Percentiles rank a stretch among this genome's conserved stretches.
These are phyloP conservation scores for Sabatieria punctata DNA, from an alignment of 2,888 invertebrate genomes.

Conservation along the genomic window DNA sequence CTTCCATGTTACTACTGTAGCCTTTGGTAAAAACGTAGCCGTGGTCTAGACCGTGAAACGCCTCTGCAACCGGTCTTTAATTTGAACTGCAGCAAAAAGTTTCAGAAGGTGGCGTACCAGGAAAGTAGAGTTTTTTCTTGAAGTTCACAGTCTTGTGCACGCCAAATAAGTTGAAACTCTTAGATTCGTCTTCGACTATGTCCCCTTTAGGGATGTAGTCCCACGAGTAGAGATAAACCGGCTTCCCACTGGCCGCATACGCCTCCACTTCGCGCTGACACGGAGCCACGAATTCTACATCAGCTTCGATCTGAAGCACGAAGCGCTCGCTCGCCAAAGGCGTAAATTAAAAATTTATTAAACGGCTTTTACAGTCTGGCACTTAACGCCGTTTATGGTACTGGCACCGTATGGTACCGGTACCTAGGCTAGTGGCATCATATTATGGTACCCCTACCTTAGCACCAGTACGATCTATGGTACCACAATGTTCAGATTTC, in stretches of 20 bases:
- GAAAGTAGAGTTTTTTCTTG: background rate
- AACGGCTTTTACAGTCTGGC: too few relatives aligned
- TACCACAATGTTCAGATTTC: too few relatives aligned
- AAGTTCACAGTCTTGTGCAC: background rate
- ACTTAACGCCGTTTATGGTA: too few relatives aligned
- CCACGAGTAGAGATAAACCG: constrained; percentile 27
- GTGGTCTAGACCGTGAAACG: constrained; percentile 30
- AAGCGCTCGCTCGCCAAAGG: too few relatives aligned
- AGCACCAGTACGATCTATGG: too few relatives aligned
- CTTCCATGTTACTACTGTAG: constrained; percentile 24
- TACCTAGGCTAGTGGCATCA: too few relatives aligned
- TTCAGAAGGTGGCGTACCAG: background rate
- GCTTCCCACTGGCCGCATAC: constrained; percentile 18
- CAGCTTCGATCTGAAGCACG: constrained; percentile 27
- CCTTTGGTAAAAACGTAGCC: constrained; percentile 28
- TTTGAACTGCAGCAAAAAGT: background rate
- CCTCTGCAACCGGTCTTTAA: constrained; percentile 11
- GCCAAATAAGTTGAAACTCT: constrained; percentile 22
- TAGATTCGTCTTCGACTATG: constrained; percentile 24
- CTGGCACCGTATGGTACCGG: too few relatives aligned
- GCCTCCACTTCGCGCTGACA: constrained; percentile 23
- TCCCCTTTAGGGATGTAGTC: constrained; percentile 26
- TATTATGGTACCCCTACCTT: too few relatives aligned
- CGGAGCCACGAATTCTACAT: constrained; percentile 30
- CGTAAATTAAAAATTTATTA: too few relatives aligned